Evolutionary conservation across 2,888 invertebrate species (phyloP).

Genomic region (Pseudanteris insignis): DNA sequence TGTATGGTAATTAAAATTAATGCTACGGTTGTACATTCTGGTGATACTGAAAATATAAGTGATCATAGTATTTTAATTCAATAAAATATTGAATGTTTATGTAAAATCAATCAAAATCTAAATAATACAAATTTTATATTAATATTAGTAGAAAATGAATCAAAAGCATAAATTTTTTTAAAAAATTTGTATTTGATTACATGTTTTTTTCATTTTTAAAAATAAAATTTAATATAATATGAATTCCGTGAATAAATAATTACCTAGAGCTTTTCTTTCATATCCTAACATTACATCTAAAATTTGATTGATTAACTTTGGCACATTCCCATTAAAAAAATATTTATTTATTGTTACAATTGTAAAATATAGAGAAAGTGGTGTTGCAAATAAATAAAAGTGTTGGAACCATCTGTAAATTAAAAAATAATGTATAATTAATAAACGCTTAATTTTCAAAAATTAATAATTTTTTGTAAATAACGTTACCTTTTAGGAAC

Average conservation of each 20-base stretch:
- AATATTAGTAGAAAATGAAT: background rate
- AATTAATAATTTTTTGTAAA: constrained; percentile 8
- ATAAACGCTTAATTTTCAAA: background rate
- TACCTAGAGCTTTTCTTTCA: constrained; percentile 68
- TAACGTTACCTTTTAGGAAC: constrained; percentile 77
- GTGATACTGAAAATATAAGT: constrained; percentile 72
- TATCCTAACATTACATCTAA: constrained; percentile 67
- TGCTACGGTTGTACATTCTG: constrained; percentile 71
- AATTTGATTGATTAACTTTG: constrained; percentile 67
- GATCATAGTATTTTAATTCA: too few relatives aligned
- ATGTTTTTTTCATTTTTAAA: constrained; percentile 1
- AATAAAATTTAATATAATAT: too few relatives aligned
- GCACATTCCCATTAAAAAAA: constrained; percentile 67
- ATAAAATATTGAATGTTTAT: background rate
- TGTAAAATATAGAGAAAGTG: constrained; percentile 69
- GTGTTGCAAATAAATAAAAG: constrained; percentile 78
- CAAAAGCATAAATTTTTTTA: background rate
- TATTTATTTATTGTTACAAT: constrained; percentile 69
- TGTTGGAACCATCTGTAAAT: constrained; percentile 75
- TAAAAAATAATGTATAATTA: background rate
- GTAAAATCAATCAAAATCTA: too few relatives aligned
- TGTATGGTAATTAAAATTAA: constrained; percentile 75
- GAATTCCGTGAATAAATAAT: too few relatives aligned
- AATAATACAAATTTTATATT: too few relatives aligned
- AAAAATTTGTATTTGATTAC: constrained; percentile 11